Percentiles rank a stretch among this genome's conserved stretches.
Evolutionary conservation across 2,113 vertebrate genomes (phyloP).

Genomic region (Saimiri boliviensis): DNA sequence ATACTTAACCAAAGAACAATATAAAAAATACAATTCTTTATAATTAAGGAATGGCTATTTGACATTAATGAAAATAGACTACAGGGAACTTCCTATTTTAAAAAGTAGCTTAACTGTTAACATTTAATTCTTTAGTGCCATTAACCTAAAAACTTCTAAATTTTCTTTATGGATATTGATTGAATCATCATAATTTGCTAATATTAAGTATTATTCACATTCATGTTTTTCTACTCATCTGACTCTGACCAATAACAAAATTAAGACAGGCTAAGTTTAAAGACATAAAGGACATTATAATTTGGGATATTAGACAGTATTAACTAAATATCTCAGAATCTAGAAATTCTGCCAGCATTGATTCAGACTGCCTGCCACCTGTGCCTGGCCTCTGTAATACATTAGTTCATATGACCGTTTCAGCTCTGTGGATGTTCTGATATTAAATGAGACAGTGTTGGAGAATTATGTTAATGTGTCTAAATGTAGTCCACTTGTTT

Average conservation of each 20-base stretch:
- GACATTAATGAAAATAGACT: slow-evolving; percentile 38
- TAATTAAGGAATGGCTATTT: slow-evolving; percentile 53
- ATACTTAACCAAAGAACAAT: slow-evolving; percentile 20
- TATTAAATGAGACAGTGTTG: not conserved
- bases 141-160: not conserved
- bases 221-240: not conserved
- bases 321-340: not conserved
- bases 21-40: not conserved
- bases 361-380: not conserved
- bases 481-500: not conserved
- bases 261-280: slow-evolving; percentile 53
- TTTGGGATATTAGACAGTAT: slow-evolving; percentile 25
- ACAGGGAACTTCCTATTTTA: not conserved
- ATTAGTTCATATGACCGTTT: not conserved
- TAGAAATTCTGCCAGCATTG: not conserved
- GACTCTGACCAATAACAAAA: not conserved
- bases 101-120: not conserved
- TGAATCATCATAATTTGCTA: not conserved
- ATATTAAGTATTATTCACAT: not conserved
- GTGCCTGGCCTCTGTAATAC: not conserved
- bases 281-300: slow-evolving; percentile 3
- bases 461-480: not conserved
- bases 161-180: not conserved
- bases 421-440: not conserved
- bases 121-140: not conserved